Base-by-base conservation (phyloP, 1,140 invertebrate species). In the Trichonephila inaurata region DNA sequence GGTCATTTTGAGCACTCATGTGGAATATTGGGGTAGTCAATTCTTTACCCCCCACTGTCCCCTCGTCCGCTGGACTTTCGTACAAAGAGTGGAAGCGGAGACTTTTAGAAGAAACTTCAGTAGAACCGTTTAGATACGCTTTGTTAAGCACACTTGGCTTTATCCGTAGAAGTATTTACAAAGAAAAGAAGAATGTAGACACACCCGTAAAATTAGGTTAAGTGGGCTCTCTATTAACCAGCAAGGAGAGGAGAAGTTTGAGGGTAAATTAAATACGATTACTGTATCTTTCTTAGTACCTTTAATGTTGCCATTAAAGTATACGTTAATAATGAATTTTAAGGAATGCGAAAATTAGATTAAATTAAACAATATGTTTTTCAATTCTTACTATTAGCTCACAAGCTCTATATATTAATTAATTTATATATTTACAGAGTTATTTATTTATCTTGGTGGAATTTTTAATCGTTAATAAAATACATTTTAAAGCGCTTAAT, bases 111-210 rank as follows among this genome's bases (percentile, higher is more conserved):
- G 72, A 18, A 40, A 40, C 33, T 77, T 77, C 28, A 33, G 28
- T 77, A 33, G 14, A 77, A 40, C 33, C 72, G 14, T 51, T 51
- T 21, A n/a, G 51, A 61, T 16, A 60, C 44, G 44, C 83, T 85
- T 85, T 85, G 83, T 60, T 85, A 58, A 60, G 83, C 83, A 60
- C 83, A 85, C 72, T 77, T 85, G n/a, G 83, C 72, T 85, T 85
- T 61, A 60, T 44, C 44, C n/a, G 12, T 28, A 16, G 33, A 77
- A 12, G 16, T 77, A 77, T 77, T 77, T 77, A 77, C 72, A 77
- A 77, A 77, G 28, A 16, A 18, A 16, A 19, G 28, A 19, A 40
- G 72, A 40, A 77, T 77, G 28, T 77, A 18, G 72, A 77, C 72
- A 77, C 28, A 77, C 28, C 28, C 83, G 83, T 85, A 61, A 85